Base-by-base conservation (phyloP, 1,140 invertebrate genomes). In the Cydia fagiglandana region DNA sequence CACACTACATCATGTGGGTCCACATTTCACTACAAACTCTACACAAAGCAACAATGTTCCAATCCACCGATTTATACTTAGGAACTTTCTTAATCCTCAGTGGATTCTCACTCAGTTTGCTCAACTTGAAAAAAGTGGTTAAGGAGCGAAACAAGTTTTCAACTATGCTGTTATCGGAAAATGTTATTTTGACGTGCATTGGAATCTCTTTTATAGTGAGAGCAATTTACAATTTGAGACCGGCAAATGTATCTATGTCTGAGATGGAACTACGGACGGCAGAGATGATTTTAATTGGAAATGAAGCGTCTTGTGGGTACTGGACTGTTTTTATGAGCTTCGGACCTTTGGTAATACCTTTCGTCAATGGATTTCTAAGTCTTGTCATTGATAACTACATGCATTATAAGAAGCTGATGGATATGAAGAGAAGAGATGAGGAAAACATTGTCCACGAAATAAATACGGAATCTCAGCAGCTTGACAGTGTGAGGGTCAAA, bases 331-430 rank as follows among this genome's bases (percentile, higher is more conserved):
- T 93, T 30, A 76, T 91, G 68, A 84, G 86, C 34, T 92, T 89
- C 76, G 89, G 91, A 61, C 90, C 90, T 12, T 74, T 91, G 20
- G 84, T 92, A 24, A 79, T 90, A 28, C 87, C 91, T n/a, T 78
- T 92, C 61, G 88, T 93, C 0, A 93, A 93, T 64, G 91, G 89
- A 77, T 92, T 93, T 78, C 56, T 91, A 34, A 88, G 84, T 12
- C 80, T 91, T 0, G 77, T 91, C 9, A 88, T 92, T 75, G 88
- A 92, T 64, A 92, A 91, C 78, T 92, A 91, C 70, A 85, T 91
- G 87, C 88, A 91, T 74, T 92, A 91, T 50, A 85, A 77, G 81
- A 87, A 89, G 78, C 30, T 91, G n/a, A 64, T 75, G 38, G 83
- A 88, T 10, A 76, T 82, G 2, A 88, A 88, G 61, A 78, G 68